Conservation (phyloP, 1,140 invertebrate genomes). For the silkworm (Bombyx mori) region ASM3026992v2 NC_085118.1:7488501-7489000, state of each 20-base stretch:
- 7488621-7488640: too few relatives aligned
- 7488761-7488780: conserved; percentile 7
- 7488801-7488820: conserved; percentile 44
- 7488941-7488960: conserved; percentile 61
- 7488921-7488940: conserved; percentile 69
- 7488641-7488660: too few relatives aligned
- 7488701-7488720: too few relatives aligned
- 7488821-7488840: conserved; percentile 60
- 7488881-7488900: conserved; percentile 69
- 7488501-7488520: too few relatives aligned
- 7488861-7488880: conserved; percentile 63
- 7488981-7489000: conserved; percentile 68
- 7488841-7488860: conserved; percentile 45
- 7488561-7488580: too few relatives aligned
- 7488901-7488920: conserved; percentile 71
- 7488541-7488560: too few relatives aligned
- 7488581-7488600: too few relatives aligned
- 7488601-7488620: too few relatives aligned
- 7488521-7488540: too few relatives aligned
- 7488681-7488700: too few relatives aligned
- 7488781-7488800: conserved; percentile 28
- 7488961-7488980: conserved; percentile 66
- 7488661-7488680: too few relatives aligned
- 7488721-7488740: too few relatives aligned
- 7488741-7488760: background rate